Base-by-base conservation (phyloP, 2,113 vertebrate species). In the Oplegnathus fasciatus region DNA sequence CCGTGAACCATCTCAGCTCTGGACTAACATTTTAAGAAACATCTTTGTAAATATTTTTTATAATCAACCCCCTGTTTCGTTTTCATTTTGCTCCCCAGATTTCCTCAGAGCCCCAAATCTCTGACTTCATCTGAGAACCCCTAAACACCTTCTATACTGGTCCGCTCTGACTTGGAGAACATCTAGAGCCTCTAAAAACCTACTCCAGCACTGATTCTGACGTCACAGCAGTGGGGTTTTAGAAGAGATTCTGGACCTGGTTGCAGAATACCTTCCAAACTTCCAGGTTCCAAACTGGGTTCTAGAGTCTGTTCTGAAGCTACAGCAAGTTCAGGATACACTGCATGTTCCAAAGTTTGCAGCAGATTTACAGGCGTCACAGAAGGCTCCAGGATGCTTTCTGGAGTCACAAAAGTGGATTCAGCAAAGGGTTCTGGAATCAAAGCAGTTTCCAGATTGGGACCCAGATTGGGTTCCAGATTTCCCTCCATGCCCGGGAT, bases 91-190 rank as follows among this genome's bases (percentile, higher is more conserved):
- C 11, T 40, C 26, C 52, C 13, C 67, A 78, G 82, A 60, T 32
- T 32, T n/a, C 40, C 22, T 52, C 7, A n/a, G 20, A 7, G 14
- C 26, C 1, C 42, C 28, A 18, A 24, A 13, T 42, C 26, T 2
- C 3, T 14, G n/a, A 46, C 6, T 4, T n/a, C 34, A 52, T 20
- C 40, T 9, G 18, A 80, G 52, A 50, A 34, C 18, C 54, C 0
- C 0, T 0, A 32, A 37, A 11, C 5, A 44, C 32, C 15, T 18
- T 32, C 54, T 50, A 3, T 2, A 1, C 15, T 24, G 30, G 9
- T 46, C 44, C 54, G 1, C 0, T 34, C 37, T 40, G 14, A 62
- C 15, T 1, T 44, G 57, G 34, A 37, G 34, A 15, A 46, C 5
- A 9, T 26, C 20, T 10, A 26, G n/a, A 32, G 2, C 30, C 24